Percentiles rank a stretch among this genome's conserved stretches.
phyloP scores from a whole-genome alignment of 1,140 invertebrate genomes.

The Anastatus disparis region DNA sequence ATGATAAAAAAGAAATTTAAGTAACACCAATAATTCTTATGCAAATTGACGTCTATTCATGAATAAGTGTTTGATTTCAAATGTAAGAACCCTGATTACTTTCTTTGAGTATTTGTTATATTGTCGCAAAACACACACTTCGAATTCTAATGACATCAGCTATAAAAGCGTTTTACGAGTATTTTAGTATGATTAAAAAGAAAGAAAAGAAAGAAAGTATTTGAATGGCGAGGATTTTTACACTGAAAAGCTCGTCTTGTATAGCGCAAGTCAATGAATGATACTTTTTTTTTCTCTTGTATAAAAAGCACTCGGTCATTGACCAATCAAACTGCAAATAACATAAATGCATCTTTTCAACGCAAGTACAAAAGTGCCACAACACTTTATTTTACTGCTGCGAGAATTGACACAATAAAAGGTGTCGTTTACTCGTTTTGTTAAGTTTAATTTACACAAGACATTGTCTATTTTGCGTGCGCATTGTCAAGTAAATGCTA shows the following conservation, averaged over 20 bases:
- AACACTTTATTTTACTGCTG: not conserved
- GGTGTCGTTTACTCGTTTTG: constrained; percentile 3
- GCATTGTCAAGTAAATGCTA: too few species aligned
- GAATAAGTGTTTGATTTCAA: not conserved
- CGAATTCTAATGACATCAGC: not conserved
- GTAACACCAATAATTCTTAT: too few species aligned
- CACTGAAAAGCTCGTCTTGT: not conserved
- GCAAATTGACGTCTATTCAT: too few species aligned
- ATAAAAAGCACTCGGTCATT: constrained; percentile 9
- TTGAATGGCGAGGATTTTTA: not conserved
- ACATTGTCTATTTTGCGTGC: too few species aligned
- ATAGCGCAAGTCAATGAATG: not conserved
- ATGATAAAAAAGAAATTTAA: too few species aligned
- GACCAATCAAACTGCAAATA: constrained; percentile 23
- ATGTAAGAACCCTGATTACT: not conserved
- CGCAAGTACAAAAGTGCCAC: not conserved
- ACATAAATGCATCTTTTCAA: not conserved
- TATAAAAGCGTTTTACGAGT: constrained; percentile 13
- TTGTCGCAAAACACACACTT: not conserved
- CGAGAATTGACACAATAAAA: constrained; percentile 5
- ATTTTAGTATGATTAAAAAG: constrained; percentile 10
- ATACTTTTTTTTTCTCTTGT: not conserved
- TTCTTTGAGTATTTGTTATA: not conserved
- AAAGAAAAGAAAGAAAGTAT: too few species aligned
- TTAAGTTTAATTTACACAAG: not conserved